Evolutionary conservation across 2,888 invertebrate species (phyloP).

Genomic region (Disparrhopalites patrizii): DNA sequence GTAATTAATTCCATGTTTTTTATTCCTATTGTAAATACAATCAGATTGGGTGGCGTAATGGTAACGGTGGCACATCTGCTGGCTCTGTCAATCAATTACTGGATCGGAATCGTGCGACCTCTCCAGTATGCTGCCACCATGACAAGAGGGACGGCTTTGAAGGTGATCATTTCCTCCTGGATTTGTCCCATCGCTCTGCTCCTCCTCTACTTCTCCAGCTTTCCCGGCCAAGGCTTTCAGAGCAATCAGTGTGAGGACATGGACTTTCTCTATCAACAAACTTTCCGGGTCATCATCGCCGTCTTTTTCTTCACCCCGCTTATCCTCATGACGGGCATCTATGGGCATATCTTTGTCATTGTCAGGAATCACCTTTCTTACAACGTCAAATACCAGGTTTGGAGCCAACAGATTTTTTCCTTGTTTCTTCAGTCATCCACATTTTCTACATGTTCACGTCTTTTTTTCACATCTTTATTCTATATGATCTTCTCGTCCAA

Average conservation of each 20-base stretch:
- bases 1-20: too few species aligned
- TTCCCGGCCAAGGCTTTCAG: slow-evolving; percentile 54
- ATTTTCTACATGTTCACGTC: too few species aligned
- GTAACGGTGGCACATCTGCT: slow-evolving; percentile 62
- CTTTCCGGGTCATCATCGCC: slow-evolving; percentile 57
- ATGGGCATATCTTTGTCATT: slow-evolving; percentile 60
- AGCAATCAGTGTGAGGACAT: slow-evolving; percentile 39
- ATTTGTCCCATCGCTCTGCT: slow-evolving; percentile 56
- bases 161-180: slow-evolving; percentile 59
- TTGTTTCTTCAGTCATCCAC: neutral
- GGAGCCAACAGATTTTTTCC: neutral
- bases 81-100: slow-evolving; percentile 63
- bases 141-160: slow-evolving; percentile 56
- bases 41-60: slow-evolving; percentile 58
- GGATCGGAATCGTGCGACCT: slow-evolving; percentile 62
- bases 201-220: slow-evolving; percentile 56
- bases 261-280: slow-evolving; percentile 50
- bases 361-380: slow-evolving; percentile 57
- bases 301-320: slow-evolving; percentile 59
- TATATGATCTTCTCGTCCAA: too few species aligned
- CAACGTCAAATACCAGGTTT: slow-evolving; percentile 52
- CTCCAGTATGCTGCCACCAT: slow-evolving; percentile 62
- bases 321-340: slow-evolving; percentile 59
- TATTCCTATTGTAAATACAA: too few species aligned
- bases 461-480: too few species aligned